Base-by-base conservation (phyloP, 2,888 invertebrate genomes). In the Lasioglossum leucozonium region DNA sequence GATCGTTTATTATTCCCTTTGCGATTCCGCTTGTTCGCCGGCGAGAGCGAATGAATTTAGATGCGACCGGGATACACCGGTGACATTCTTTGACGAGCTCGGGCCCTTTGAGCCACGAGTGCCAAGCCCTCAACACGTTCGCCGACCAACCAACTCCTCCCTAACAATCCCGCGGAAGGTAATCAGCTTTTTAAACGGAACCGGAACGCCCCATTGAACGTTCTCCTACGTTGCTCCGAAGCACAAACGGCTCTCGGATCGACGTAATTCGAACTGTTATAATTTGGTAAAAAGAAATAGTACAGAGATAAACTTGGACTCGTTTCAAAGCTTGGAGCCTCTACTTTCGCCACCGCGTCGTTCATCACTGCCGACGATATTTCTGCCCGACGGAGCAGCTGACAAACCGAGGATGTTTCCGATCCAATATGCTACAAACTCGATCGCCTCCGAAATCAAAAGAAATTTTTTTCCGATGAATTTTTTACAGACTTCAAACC, bases 1-100 rank as follows among this genome's bases (percentile, higher is more conserved):
- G n/a, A 10, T 34, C 51, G 72, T 86, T 82, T 88, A 79, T 84
- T 81, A 76, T 85, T 89, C 81, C 55, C 79, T 85, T 85, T 78
- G 79, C 65, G 58, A 37, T 77, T 73, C 71, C 75, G 55, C 30
- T 74, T 69, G 79, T 72, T 74, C 67, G 58, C 40, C 40, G 55
- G 40, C 42, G 34, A 72, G 76, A 74, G 72, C 69, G 71, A 88
- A 87, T 87, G 79, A 85, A 87, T 86, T 85, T 80, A 85, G 78
- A 83, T 80, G 73, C 85, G 82, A 82, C 77, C 55, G 26, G 62
- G 71, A n/a, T 5, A 71, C n/a, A n/a, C 67, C 47, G 47, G 74
- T 83, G 83, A 89, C 67, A 77, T 72, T 79, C 80, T 40, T 77
- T 65, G 75, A 88, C 82, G 84, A 85, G 85, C 65, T 22, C 72